These are phyloP conservation scores for Channa striata DNA, from an alignment of 2,797 vertebrate genomes.

Conservation along the genomic window DNA sequence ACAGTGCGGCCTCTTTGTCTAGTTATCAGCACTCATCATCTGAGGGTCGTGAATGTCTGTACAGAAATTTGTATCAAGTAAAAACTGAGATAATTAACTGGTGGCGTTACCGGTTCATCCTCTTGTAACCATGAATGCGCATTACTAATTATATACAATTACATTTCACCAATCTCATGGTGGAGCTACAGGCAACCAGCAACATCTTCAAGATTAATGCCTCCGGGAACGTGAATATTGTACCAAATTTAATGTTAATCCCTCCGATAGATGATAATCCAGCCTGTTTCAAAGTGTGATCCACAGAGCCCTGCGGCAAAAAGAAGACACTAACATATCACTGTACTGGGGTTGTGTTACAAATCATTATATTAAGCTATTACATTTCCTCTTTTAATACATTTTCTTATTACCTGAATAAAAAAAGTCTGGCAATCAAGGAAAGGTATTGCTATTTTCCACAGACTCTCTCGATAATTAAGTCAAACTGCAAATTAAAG, in stretches of 20 bases:
- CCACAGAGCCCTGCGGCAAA: not conserved
- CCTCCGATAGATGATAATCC: not conserved
- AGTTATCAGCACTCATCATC: not conserved
- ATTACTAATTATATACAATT: not conserved
- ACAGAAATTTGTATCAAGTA: not conserved
- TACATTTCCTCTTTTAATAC: constrained; percentile 37
- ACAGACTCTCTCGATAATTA: constrained; percentile 67
- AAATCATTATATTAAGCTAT: constrained; percentile 31
- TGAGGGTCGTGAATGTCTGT: not conserved
- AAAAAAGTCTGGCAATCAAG: constrained; percentile 50
- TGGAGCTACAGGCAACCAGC: not conserved
- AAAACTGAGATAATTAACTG: not conserved
- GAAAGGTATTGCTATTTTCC: constrained; percentile 57
- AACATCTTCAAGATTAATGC: not conserved
- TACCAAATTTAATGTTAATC: not conserved
- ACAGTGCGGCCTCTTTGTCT: too few species aligned
- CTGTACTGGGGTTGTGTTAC: constrained; percentile 21
- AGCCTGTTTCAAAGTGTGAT: not conserved
- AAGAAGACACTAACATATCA: constrained; percentile 10
- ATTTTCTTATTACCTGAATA: constrained; percentile 65
- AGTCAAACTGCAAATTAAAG: constrained; percentile 72
- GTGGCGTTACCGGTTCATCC: not conserved
- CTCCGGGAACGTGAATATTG: constrained; percentile 3
- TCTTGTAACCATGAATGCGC: not conserved
- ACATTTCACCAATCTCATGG: not conserved